phyloP scores from a whole-genome alignment of 2,113 vertebrate genomes.

The Numenius arquata region DNA sequence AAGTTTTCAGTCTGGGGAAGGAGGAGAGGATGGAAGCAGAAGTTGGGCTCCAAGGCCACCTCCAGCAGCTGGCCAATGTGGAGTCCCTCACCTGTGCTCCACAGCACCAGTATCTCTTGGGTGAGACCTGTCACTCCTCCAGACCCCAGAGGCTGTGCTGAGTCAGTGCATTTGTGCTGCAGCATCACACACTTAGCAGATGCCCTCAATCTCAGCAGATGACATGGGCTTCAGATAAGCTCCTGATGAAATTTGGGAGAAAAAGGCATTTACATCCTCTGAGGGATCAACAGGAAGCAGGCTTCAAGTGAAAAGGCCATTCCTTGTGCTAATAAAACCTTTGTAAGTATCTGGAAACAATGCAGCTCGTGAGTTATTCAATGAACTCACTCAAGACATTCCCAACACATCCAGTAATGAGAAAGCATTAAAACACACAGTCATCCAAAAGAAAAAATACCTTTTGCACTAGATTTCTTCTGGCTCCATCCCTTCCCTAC shows the following conservation, averaged over 20 bases:
- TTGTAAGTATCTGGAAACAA: neutral
- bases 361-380: neutral
- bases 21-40: neutral
- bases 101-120: neutral
- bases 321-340: neutral
- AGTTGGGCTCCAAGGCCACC: neutral
- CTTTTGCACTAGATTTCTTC: neutral
- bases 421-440: neutral
- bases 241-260: neutral
- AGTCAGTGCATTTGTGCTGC: neutral
- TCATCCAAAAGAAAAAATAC: conserved; percentile 7
- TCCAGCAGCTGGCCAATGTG: neutral
- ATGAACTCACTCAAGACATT: neutral
- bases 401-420: neutral
- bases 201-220: neutral
- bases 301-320: neutral
- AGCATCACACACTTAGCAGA: neutral
- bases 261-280: neutral
- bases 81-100: neutral
- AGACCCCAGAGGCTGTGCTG: neutral
- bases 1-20: neutral
- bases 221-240: neutral
- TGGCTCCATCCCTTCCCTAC: neutral
- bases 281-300: neutral
- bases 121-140: neutral